phyloP scores from a whole-genome alignment of 2,888 invertebrate species.

The Blastobasis adustella region DNA sequence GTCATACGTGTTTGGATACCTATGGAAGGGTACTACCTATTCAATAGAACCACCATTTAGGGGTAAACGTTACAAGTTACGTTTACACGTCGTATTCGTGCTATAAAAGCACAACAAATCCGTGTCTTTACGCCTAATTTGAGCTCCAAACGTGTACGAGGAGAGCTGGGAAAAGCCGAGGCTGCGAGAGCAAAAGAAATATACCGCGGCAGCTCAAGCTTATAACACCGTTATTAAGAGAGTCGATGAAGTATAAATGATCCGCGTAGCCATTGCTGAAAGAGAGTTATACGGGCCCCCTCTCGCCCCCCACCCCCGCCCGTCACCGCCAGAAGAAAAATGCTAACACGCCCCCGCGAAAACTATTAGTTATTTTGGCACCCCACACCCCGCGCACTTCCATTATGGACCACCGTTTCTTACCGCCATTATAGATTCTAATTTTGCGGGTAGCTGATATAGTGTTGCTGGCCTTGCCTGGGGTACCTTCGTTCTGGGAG shows the following conservation, averaged over 20 bases:
- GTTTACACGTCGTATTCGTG: too few species aligned
- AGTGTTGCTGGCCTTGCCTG: neutral
- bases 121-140: too few species aligned
- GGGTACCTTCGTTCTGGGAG: too few species aligned
- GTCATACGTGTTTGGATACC: too few species aligned
- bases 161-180: neutral
- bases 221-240: constrained; percentile 48
- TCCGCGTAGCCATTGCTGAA: constrained; percentile 62
- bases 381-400: constrained; percentile 53
- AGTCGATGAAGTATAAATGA: constrained; percentile 71
- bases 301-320: constrained; percentile 27
- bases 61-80: too few species aligned
- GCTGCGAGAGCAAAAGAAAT: too few species aligned
- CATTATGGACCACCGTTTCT: constrained; percentile 51
- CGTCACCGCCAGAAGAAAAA: constrained; percentile 74
- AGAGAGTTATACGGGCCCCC: constrained; percentile 48
- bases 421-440: too few species aligned
- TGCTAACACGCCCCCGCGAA: constrained; percentile 74
- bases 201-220: constrained; percentile 6
- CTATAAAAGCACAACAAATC: too few species aligned
- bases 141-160: too few species aligned
- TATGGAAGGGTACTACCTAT: too few species aligned
- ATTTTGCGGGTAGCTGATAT: neutral
- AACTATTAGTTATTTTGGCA: constrained; percentile 76
- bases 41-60: too few species aligned